These are phyloP conservation scores for Spermophilus dauricus DNA, from an alignment of 2,113 vertebrate species.

Conservation along the genomic window DNA sequence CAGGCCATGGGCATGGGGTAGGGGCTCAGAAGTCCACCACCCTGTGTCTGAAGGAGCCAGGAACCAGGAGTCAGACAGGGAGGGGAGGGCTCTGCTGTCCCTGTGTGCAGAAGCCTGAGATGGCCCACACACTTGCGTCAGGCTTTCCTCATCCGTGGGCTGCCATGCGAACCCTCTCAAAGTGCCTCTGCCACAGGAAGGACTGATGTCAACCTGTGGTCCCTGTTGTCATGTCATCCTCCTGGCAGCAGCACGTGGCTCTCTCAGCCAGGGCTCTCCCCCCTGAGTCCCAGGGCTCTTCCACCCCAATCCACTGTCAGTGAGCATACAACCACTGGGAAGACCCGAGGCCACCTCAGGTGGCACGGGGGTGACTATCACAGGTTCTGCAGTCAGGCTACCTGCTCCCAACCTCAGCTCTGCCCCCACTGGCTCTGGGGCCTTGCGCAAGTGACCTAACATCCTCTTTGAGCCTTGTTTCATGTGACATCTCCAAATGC, in stretches of 20 bases:
- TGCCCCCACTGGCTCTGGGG: too few species aligned
- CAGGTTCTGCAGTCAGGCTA: too few species aligned
- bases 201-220: neutral
- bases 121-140: neutral
- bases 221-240: neutral
- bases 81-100: neutral
- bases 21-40: neutral
- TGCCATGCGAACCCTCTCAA: neutral
- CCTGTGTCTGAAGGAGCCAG: neutral
- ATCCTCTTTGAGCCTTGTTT: too few species aligned
- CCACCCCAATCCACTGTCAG: too few species aligned
- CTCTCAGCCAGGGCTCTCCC: neutral
- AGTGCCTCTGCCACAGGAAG: constrained; percentile 44
- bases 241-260: neutral
- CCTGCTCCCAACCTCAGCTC: too few species aligned
- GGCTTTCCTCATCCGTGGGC: constrained; percentile 40
- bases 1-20: neutral
- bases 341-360: neutral
- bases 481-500: too few species aligned
- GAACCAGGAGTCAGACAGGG: neutral
- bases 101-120: neutral
- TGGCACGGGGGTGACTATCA: neutral
- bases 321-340: neutral
- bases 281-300: neutral
- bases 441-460: too few species aligned